phyloP scores from a whole-genome alignment of 2,888 invertebrate species.

The Campoplex nolae region DNA sequence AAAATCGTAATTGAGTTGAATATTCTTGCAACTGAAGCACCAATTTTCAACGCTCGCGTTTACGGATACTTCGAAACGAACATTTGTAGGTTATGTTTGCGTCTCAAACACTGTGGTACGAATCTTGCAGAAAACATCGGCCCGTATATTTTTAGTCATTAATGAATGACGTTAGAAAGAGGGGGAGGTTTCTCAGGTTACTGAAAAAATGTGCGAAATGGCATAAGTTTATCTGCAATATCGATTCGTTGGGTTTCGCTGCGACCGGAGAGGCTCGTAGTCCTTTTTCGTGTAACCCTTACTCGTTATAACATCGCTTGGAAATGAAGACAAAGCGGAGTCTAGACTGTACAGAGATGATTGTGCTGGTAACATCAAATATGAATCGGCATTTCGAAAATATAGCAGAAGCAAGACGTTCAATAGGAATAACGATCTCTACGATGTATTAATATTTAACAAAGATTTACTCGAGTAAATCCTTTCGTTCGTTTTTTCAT shows the following conservation, averaged over 20 bases:
- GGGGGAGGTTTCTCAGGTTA: slow-evolving; percentile 44
- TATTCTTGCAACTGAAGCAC: not conserved
- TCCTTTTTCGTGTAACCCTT: slow-evolving; percentile 20
- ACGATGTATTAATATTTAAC: slow-evolving; percentile 4
- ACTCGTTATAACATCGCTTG: slow-evolving; percentile 20
- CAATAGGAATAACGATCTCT: not conserved
- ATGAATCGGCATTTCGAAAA: not conserved
- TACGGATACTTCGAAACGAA: slow-evolving; percentile 27
- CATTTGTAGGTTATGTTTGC: slow-evolving; percentile 57
- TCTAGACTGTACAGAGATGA: slow-evolving; percentile 46
- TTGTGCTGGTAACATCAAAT: not conserved
- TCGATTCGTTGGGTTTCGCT: slow-evolving; percentile 55
- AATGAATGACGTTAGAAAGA: slow-evolving; percentile 24
- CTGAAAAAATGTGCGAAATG: slow-evolving; percentile 59
- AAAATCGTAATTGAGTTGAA: not conserved
- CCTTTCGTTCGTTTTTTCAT: slow-evolving; percentile 13
- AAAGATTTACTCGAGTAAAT: not conserved
- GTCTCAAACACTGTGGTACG: slow-evolving; percentile 12
- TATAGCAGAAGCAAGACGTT: not conserved
- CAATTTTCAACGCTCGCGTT: not conserved
- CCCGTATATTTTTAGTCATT: slow-evolving; percentile 24
- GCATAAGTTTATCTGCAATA: slow-evolving; percentile 60
- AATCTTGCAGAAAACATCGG: slow-evolving; percentile 47
- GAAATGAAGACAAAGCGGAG: slow-evolving; percentile 12
- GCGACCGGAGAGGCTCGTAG: slow-evolving; percentile 19